Evolutionary conservation across 2,113 vertebrate species (phyloP).

Genomic region (Polypterus bichir): DNA sequence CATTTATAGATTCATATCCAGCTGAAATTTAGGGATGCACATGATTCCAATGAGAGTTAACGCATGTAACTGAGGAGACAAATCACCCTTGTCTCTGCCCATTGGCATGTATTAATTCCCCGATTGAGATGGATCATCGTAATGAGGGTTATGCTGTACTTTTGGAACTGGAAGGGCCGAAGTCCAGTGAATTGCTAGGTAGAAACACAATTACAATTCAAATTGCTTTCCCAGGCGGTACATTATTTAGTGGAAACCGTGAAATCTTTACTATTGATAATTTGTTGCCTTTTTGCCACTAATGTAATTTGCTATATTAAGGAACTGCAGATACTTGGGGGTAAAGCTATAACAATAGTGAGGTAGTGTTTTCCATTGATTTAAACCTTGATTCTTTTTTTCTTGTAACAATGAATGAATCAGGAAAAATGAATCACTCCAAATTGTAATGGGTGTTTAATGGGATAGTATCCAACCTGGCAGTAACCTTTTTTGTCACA

Average conservation of each 20-base stretch:
- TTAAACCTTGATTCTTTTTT: not conserved
- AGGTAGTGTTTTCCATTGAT: not conserved
- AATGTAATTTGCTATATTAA: not conserved
- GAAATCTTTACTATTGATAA: slow-evolving; percentile 1
- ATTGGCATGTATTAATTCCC: slow-evolving; percentile 2
- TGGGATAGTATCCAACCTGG: too few relatives aligned
- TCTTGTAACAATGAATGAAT: not conserved
- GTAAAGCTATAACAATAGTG: not conserved
- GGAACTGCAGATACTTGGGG: not conserved
- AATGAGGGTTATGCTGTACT: not conserved
- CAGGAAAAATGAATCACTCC: not conserved
- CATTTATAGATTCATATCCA: not conserved
- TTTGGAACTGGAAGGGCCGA: not conserved
- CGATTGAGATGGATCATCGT: not conserved
- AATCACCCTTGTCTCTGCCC: not conserved
- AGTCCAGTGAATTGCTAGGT: not conserved
- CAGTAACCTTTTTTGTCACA: too few relatives aligned
- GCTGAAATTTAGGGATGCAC: not conserved
- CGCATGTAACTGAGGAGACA: not conserved
- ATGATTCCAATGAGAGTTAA: not conserved
- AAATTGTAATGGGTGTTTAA: not conserved
- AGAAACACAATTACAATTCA: slow-evolving; percentile 4
- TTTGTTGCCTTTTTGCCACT: not conserved
- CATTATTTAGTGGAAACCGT: slow-evolving; percentile 1
- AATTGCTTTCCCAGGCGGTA: not conserved